phyloP scores from a whole-genome alignment of 2,797 vertebrate genomes.

The Spea hammondii region DNA sequence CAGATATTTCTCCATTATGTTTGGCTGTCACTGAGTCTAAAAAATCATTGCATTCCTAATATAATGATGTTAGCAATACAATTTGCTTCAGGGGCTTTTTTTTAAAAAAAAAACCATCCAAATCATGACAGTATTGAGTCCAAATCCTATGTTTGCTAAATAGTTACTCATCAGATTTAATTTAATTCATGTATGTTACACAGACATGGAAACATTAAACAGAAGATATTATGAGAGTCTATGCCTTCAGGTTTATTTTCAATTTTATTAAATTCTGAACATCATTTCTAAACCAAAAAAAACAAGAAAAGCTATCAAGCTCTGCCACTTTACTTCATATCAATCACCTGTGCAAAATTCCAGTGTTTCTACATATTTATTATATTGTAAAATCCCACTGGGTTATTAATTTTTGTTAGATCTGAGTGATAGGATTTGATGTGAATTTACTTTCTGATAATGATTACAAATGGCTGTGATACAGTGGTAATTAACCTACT shows the following conservation, averaged over 20 bases:
- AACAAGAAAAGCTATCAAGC: neutral
- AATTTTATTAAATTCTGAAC: neutral
- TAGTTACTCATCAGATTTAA: neutral
- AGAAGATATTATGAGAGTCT: neutral
- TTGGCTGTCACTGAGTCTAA: neutral
- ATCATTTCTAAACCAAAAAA: neutral
- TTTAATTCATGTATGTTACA: neutral
- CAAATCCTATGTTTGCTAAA: slow-evolving; percentile 1
- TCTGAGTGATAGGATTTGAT: slow-evolving; percentile 38
- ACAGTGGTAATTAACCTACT: slow-evolving; percentile 17
- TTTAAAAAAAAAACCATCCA: neutral
- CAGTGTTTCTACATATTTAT: slow-evolving; percentile 28
- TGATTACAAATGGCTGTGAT: slow-evolving; percentile 40
- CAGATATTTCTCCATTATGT: neutral
- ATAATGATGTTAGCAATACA: slow-evolving; percentile 1
- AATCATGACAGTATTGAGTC: slow-evolving; percentile 8
- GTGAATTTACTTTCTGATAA: slow-evolving; percentile 15
- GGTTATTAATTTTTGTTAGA: slow-evolving; percentile 32
- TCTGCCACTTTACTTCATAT: slow-evolving; percentile 7
- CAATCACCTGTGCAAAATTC: neutral
- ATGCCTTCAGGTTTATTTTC: neutral
- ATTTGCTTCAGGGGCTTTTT: slow-evolving; percentile 2
- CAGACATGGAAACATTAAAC: neutral
- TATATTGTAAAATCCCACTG: slow-evolving; percentile 23
- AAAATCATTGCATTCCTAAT: slow-evolving; percentile 11